Evolutionary conservation across 2,797 vertebrate genomes (phyloP), one percentile per base, ranked within the genome.

Genomic region (Apodemus agrarius): DNA sequence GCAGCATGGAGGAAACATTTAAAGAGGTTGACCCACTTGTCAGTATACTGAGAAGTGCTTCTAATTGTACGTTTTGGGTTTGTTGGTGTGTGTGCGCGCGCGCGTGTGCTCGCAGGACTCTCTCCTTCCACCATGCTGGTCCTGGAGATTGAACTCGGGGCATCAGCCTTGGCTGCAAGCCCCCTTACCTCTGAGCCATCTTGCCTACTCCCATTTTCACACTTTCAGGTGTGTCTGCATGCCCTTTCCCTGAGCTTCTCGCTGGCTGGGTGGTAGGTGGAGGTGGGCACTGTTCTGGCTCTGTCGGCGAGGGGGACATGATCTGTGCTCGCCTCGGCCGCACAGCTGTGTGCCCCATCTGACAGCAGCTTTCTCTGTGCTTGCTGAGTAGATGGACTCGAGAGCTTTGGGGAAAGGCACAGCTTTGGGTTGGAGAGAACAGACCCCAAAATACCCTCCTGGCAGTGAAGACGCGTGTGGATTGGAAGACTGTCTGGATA

Each of bases 401-500:
- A 61, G 54, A 65, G 31, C n/a, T 78, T 49, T 80, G 7, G 31
- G 46, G 52, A 82, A 24, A 74, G 57, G 24, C 84, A 75, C 19
- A 49, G 16, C 46, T 95, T 84, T 40, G 78, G 63, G 40, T 31
- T 34, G 40, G 65, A 81, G 65, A 82, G 49, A 95, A 75, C 8
- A 61, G 76, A 61, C 21, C 5, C 87, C 31, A 52, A 13, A 19
- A 46, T 82, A 12, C 84, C 69, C 43, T 89, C 40, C 86, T 74
- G 67, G 82, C 14, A 57, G 29, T 29, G 16, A 94, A 37, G 7
- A 46, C 12, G 43, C 0, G 0, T 37, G 78, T 59, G 34, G 80
- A 89, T 31, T 81, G 40, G 43, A 89, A 52, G 4, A 80, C 7
- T 85, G 43, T 46, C 43, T 49, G 31, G 29, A 21, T 31, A 61